phyloP scores from a whole-genome alignment of 1,140 invertebrate genomes.

The Diachasmimorpha longicaudata region DNA sequence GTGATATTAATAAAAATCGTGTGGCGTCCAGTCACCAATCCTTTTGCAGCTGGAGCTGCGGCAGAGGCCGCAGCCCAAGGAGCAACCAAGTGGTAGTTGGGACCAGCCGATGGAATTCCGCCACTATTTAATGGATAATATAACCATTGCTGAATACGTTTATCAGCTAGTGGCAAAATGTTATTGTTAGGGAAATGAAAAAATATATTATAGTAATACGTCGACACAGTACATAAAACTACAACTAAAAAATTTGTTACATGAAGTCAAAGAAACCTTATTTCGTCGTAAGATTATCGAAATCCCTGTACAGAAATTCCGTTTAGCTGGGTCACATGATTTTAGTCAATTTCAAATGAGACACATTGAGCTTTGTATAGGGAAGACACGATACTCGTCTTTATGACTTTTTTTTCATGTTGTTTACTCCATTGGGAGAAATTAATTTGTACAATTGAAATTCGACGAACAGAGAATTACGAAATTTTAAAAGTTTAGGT shows the following conservation, averaged over 20 bases:
- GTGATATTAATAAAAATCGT: slow-evolving; percentile 7
- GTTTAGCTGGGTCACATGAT: neutral
- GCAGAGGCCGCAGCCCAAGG: slow-evolving; percentile 17
- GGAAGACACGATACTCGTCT: too few species aligned
- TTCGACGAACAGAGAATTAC: too few species aligned
- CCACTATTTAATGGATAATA: neutral
- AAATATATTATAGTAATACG: neutral
- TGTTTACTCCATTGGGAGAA: too few species aligned
- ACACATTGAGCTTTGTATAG: neutral
- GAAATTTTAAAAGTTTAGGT: too few species aligned
- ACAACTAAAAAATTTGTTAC: neutral
- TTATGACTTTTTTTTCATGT: too few species aligned
- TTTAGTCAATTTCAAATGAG: neutral
- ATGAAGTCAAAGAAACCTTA: neutral
- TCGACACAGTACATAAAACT: neutral
- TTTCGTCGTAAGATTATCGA: neutral
- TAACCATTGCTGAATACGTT: neutral
- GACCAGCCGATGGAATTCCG: neutral
- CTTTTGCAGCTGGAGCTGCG: slow-evolving; percentile 25
- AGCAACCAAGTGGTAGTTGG: slow-evolving; percentile 30
- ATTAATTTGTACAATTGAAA: too few species aligned
- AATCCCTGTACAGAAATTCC: neutral
- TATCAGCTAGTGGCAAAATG: neutral
- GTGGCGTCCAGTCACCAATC: slow-evolving; percentile 25
- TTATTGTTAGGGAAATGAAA: neutral